A percentile compares a stretch with the other conserved stretches of the same genome.
Conservation (phyloP, 2,888 invertebrate genomes). For the Epsilonema sp. region DNA sequence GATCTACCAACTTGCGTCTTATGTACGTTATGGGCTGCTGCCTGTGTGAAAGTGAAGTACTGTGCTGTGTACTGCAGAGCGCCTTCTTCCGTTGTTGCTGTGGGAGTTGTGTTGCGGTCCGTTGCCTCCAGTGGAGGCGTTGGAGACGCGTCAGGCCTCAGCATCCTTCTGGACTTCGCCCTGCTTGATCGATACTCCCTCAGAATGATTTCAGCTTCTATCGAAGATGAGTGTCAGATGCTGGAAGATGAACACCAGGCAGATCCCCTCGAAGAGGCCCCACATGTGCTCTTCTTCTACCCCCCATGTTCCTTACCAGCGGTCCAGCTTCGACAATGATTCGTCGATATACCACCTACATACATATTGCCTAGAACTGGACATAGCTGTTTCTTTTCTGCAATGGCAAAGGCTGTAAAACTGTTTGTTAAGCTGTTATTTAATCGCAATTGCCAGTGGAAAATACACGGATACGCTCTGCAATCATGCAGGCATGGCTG, state of each 20-base stretch:
- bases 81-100: conserved; percentile 60
- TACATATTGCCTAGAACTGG: too few species aligned
- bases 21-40: too few species aligned
- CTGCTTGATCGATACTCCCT: conserved; percentile 75
- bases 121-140: conserved; percentile 68
- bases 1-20: too few species aligned
- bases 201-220: conserved; percentile 93
- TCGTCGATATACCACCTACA: too few species aligned
- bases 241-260: conserved; percentile 11
- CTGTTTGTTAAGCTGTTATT: conserved; percentile 19
- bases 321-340: conserved; percentile 56
- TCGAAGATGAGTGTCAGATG: conserved; percentile 64
- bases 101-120: conserved; percentile 66
- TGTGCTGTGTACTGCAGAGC: too few species aligned
- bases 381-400: too few species aligned
- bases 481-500: conserved; percentile 78
- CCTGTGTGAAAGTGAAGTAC: too few species aligned
- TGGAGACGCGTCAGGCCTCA: conserved; percentile 75
- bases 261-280: conserved; percentile 52
- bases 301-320: conserved; percentile 68
- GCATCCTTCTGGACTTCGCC: conserved; percentile 81
- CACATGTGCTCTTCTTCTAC: conserved; percentile 77
- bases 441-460: conserved; percentile 62
- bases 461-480: conserved; percentile 82
- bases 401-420: too few species aligned